Percentiles rank a stretch among this genome's conserved stretches.
Conservation (phyloP, 2,888 invertebrate species). For the Epiblema foenella region DNA sequence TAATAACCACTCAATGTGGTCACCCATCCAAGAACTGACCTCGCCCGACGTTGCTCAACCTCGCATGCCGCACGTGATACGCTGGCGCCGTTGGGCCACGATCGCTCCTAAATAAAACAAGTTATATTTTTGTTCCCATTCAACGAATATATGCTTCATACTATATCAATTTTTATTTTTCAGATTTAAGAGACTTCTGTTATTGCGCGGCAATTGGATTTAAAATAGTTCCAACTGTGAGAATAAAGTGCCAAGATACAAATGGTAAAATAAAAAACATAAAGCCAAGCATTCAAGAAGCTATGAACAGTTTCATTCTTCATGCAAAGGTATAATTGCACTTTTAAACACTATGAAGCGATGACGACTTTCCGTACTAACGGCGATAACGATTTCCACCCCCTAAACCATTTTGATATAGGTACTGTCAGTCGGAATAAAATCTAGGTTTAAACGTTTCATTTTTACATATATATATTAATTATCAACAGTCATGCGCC, state of each 20-base stretch:
- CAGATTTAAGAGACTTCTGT: slow-evolving; percentile 24
- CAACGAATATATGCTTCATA: not conserved
- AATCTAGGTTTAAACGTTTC: not conserved
- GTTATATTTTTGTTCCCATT: too few relatives aligned
- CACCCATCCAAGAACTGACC: too few relatives aligned
- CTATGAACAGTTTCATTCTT: slow-evolving; percentile 8
- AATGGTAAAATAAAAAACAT: slow-evolving; percentile 1
- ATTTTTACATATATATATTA: not conserved
- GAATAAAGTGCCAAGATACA: slow-evolving; percentile 12
- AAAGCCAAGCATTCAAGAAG: slow-evolving; percentile 1
- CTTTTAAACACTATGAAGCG: not conserved
- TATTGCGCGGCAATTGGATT: slow-evolving; percentile 23
- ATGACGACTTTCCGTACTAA: not conserved
- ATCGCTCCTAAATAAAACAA: too few relatives aligned
- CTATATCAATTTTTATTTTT: not conserved
- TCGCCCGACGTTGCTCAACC: too few relatives aligned
- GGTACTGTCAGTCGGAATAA: not conserved
- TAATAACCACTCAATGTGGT: too few relatives aligned
- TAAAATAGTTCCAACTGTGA: slow-evolving; percentile 22
- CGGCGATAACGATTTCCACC: not conserved
- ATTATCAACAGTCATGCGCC: not conserved
- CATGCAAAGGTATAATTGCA: slow-evolving; percentile 1
- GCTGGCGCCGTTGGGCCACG: too few relatives aligned
- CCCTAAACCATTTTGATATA: not conserved
- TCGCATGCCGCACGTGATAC: too few relatives aligned